These are phyloP conservation scores for Sarcophaga peregrina DNA, from an alignment of 1,140 invertebrate species.

Conservation along the genomic window DNA sequence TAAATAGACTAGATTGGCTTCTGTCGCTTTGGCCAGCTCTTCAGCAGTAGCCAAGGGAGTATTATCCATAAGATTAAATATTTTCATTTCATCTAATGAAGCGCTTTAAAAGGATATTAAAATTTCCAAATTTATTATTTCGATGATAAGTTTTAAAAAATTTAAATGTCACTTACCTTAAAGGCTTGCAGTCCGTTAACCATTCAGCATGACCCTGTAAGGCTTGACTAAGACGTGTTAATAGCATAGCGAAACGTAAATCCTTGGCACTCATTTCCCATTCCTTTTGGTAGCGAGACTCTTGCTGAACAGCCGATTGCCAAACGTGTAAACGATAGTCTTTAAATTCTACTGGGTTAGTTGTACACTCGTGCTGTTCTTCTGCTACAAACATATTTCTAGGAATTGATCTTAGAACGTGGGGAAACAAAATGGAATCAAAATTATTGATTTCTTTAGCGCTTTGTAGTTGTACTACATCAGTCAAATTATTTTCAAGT, in stretches of 20 bases:
- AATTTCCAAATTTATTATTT: conserved; percentile 10
- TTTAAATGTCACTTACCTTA: conserved; percentile 38
- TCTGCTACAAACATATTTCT: conserved; percentile 51
- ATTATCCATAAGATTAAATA: conserved; percentile 47
- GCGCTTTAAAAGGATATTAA: conserved; percentile 41
- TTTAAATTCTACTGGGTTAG: conserved; percentile 40
- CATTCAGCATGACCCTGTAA: conserved; percentile 52
- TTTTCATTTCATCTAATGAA: conserved; percentile 48
- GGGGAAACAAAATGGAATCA: conserved; percentile 56
- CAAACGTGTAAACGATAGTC: conserved; percentile 48
- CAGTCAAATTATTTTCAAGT: conserved; percentile 64
- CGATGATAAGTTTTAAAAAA: not conserved
- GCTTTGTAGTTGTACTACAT: conserved; percentile 70
- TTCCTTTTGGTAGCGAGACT: conserved; percentile 38
- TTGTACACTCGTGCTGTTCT: conserved; percentile 37
- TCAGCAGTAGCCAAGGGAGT: conserved; percentile 32
- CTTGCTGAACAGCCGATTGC: conserved; percentile 47
- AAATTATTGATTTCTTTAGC: conserved; percentile 68
- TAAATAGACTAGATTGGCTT: conserved; percentile 61
- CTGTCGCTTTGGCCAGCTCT: conserved; percentile 53
- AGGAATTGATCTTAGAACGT: conserved; percentile 55
- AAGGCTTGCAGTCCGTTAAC: conserved; percentile 50
- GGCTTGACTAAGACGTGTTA: conserved; percentile 53
- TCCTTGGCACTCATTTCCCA: conserved; percentile 61
- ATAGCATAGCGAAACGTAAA: conserved; percentile 55